These are phyloP conservation scores for Falco biarmicus DNA, from an alignment of 2,797 vertebrate species.

Conservation along the genomic window DNA sequence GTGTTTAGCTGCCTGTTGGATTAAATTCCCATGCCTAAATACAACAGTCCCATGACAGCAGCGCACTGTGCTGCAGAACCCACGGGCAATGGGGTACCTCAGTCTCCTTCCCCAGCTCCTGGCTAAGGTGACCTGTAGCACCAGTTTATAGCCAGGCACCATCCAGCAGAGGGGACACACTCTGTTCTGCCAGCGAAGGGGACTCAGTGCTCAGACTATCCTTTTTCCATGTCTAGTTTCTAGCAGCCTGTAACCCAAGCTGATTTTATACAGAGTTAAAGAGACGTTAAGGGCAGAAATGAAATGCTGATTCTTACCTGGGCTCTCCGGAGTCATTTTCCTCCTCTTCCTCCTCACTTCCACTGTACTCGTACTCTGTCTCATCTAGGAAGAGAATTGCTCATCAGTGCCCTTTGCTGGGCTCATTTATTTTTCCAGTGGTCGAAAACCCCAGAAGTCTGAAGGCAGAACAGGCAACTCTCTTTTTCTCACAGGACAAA, in stretches of 20 bases:
- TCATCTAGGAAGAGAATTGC: slow-evolving; percentile 86
- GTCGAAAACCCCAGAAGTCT: slow-evolving; percentile 10
- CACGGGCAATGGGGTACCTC: not conserved
- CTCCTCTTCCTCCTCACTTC: slow-evolving; percentile 96
- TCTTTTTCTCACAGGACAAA: not conserved
- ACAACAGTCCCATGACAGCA: not conserved
- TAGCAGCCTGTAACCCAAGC: not conserved
- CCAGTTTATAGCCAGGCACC: not conserved
- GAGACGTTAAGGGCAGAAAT: not conserved
- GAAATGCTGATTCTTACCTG: slow-evolving; percentile 79
- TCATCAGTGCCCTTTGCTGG: slow-evolving; percentile 57
- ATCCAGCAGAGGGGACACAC: not conserved
- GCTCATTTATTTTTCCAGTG: slow-evolving; percentile 33
- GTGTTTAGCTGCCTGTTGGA: no score
- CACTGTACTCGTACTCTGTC: slow-evolving; percentile 97
- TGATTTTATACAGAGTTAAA: not conserved
- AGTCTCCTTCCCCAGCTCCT: not conserved
- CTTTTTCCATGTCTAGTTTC: not conserved
- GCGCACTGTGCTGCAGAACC: not conserved
- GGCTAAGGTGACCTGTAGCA: not conserved
- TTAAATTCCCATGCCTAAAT: not conserved
- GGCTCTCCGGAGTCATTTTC: slow-evolving; percentile 93
- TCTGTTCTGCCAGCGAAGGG: not conserved
- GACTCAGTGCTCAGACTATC: not conserved
- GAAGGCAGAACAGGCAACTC: not conserved